Percentiles rank a stretch among this genome's conserved stretches.
Evolutionary conservation across 2,113 vertebrate genomes (phyloP).

Genomic region (Rhodinocichla rosea): DNA sequence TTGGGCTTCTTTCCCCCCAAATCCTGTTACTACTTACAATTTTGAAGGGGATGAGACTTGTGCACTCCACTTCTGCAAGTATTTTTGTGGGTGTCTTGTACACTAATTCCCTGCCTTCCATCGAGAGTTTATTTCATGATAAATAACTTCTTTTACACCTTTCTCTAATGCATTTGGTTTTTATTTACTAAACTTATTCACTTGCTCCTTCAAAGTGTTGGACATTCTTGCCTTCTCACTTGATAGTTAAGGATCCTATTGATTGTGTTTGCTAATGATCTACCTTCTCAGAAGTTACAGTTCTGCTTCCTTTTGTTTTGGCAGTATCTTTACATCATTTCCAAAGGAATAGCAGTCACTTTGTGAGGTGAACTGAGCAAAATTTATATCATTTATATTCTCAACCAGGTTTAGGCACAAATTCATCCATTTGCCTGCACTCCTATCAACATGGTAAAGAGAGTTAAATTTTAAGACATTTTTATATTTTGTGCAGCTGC

Average conservation of each 20-base stretch:
- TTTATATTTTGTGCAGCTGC: not conserved
- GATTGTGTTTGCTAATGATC: not conserved
- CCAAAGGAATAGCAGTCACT: not conserved
- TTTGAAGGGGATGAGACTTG: not conserved
- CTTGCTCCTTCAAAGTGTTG: not conserved
- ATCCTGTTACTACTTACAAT: not conserved
- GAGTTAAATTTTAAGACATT: not conserved
- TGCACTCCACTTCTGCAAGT: not conserved
- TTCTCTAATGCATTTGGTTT: not conserved
- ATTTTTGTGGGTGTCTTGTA: not conserved
- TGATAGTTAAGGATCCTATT: not conserved
- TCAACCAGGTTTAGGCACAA: not conserved
- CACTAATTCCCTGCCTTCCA: not conserved
- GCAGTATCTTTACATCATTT: not conserved
- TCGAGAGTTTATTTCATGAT: not conserved
- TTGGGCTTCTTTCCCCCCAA: fast-evolving
- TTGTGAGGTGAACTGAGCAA: not conserved
- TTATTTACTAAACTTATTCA: not conserved
- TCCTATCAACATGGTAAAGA: not conserved
- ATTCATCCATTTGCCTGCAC: not conserved
- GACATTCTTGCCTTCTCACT: not conserved
- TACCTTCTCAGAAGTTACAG: not conserved
- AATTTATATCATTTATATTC: not conserved
- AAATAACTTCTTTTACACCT: not conserved
- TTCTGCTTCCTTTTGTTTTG: not conserved